Evolutionary conservation across 2,797 vertebrate genomes (phyloP).

Genomic region (Ibycter americanus): DNA sequence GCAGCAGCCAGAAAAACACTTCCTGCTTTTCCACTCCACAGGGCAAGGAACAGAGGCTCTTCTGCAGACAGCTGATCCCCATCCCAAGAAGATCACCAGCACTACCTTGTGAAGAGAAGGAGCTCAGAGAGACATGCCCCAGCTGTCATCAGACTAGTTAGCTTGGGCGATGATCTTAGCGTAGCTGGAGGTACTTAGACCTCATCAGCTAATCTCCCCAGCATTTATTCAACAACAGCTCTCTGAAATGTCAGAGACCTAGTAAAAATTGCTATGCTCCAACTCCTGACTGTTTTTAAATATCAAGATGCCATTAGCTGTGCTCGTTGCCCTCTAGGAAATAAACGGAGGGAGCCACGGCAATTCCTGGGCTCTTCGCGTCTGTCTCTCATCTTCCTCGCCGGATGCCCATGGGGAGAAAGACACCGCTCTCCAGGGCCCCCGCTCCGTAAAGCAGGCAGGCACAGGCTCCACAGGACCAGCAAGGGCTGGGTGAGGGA

Average conservation of each 20-base stretch:
- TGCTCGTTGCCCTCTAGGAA: neutral
- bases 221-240: neutral
- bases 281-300: conserved; percentile 31
- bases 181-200: neutral
- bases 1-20: neutral
- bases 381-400: neutral
- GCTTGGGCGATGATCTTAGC: neutral
- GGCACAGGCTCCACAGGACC: neutral
- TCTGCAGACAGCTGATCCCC: neutral
- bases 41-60: neutral
- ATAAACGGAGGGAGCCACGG: neutral
- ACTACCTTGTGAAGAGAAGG: neutral
- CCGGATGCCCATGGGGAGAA: neutral
- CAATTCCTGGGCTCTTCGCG: neutral
- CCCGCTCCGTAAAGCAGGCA: neutral
- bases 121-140: neutral
- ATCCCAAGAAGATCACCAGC: neutral
- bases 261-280: neutral
- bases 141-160: neutral
- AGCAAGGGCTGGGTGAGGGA: neutral
- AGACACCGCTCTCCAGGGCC: neutral
- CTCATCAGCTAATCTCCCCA: neutral
- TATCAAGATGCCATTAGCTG: conserved; percentile 49
- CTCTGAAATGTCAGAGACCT: conserved; percentile 38
- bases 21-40: neutral